Conservation (phyloP, 64 coral and sea anemone genomes). For the Pocillopora verrucosa region DNA sequence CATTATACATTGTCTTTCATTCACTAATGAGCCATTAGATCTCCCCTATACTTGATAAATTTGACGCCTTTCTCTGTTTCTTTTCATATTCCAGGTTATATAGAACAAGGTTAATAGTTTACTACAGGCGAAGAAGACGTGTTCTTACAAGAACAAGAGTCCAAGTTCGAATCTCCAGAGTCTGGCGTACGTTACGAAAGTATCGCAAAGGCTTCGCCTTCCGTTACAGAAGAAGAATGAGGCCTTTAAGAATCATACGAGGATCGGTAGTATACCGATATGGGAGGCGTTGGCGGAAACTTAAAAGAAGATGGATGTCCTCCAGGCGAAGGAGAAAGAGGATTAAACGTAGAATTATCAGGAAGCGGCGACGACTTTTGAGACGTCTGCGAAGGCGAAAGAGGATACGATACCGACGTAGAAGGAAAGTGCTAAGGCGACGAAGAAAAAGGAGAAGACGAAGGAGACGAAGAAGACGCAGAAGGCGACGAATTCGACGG, state of each 20-base stretch:
- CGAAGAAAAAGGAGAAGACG: neutral
- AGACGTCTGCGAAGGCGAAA: neutral
- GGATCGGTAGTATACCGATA: neutral
- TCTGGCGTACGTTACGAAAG: conserved; percentile 1
- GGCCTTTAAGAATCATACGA: neutral
- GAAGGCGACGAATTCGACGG: conserved; percentile 5
- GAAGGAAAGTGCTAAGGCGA: conserved; percentile 5
- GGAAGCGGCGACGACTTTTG: conserved; percentile 4
- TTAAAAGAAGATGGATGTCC: neutral
- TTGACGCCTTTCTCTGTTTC: too few relatives aligned
- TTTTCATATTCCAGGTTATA: too few relatives aligned
- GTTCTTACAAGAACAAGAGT: neutral
- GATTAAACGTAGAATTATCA: neutral
- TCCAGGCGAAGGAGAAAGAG: conserved; percentile 1
- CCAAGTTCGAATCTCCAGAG: neutral
- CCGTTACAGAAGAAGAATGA: neutral
- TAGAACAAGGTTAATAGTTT: neutral
- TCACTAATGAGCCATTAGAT: too few relatives aligned
- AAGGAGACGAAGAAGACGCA: conserved; percentile 11
- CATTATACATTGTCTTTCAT: too few relatives aligned
- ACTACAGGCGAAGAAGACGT: neutral
- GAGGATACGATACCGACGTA: conserved; percentile 9
- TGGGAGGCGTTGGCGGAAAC: neutral
- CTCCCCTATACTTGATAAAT: too few relatives aligned
- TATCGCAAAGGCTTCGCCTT: neutral